Conservation (phyloP, 2,113 vertebrate species). For the Platichthys flesus region DNA sequence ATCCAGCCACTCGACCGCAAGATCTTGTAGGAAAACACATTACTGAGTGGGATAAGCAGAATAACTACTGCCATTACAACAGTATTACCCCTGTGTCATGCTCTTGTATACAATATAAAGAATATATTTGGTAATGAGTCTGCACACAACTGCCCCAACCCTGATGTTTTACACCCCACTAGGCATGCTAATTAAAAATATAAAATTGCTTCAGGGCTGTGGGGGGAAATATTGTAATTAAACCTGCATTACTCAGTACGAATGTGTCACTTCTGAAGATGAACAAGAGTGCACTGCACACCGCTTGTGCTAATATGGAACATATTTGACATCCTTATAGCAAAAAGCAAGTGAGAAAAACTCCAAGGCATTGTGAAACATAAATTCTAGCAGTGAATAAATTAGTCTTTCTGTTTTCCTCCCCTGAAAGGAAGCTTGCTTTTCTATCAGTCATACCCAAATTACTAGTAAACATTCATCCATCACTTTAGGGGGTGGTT, state of each 20-base stretch:
- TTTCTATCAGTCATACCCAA: conserved; percentile 33
- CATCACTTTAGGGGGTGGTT: conserved; percentile 28
- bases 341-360: conserved; percentile 12
- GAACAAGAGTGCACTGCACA: conserved; percentile 3
- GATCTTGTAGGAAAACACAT: conserved; percentile 5
- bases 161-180: conserved; percentile 26
- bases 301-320: not conserved
- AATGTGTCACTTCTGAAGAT: conserved; percentile 46
- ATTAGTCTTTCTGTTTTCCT: conserved; percentile 3
- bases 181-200: conserved; percentile 40
- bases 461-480: conserved; percentile 40
- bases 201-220: conserved; percentile 42
- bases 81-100: not conserved
- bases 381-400: conserved; percentile 11
- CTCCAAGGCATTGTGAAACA: conserved; percentile 6
- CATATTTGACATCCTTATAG: conserved; percentile 29
- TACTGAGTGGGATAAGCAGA: not conserved
- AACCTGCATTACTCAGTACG: conserved; percentile 35
- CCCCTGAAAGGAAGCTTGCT: not conserved
- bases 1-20: not conserved
- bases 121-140: conserved; percentile 12
- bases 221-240: conserved; percentile 48
- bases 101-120: conserved; percentile 5
- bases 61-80: not conserved
- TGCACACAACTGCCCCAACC: conserved; percentile 13